Evolutionary conservation across 2,797 vertebrate species (phyloP).

Genomic region (Esox lucius): DNA sequence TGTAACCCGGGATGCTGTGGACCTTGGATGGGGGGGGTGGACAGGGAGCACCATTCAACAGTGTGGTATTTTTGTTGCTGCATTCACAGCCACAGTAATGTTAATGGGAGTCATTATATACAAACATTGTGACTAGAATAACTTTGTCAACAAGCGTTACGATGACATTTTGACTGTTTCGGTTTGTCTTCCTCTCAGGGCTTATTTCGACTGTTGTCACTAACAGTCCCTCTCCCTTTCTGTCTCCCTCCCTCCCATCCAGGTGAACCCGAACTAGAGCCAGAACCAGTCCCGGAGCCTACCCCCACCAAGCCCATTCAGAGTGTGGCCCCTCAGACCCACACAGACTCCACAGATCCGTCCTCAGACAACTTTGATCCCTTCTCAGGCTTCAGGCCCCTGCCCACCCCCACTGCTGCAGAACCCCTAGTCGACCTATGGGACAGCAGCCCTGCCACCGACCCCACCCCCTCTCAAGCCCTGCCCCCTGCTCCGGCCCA

Average conservation of each 20-base stretch:
- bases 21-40: background rate
- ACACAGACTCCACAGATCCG: conserved; percentile 36
- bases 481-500: conserved; percentile 57
- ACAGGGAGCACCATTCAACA: background rate
- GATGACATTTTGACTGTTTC: background rate
- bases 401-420: conserved; percentile 41
- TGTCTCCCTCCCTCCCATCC: background rate
- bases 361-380: conserved; percentile 29
- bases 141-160: background rate
- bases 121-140: background rate
- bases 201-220: background rate
- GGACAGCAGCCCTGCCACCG: conserved; percentile 51
- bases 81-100: background rate
- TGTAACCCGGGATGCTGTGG: background rate
- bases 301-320: conserved; percentile 63
- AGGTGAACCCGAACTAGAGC: conserved; percentile 59
- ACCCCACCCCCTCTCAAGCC: conserved; percentile 40
- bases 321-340: conserved; percentile 69
- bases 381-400: conserved; percentile 27
- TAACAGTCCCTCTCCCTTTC: background rate
- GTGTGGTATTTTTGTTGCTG: background rate
- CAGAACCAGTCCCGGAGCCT: conserved; percentile 64
- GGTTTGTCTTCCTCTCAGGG: background rate
- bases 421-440: conserved; percentile 72
- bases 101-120: background rate